Base-by-base conservation (phyloP, 2,888 invertebrate genomes). In the Protodeltote pygarga region DNA sequence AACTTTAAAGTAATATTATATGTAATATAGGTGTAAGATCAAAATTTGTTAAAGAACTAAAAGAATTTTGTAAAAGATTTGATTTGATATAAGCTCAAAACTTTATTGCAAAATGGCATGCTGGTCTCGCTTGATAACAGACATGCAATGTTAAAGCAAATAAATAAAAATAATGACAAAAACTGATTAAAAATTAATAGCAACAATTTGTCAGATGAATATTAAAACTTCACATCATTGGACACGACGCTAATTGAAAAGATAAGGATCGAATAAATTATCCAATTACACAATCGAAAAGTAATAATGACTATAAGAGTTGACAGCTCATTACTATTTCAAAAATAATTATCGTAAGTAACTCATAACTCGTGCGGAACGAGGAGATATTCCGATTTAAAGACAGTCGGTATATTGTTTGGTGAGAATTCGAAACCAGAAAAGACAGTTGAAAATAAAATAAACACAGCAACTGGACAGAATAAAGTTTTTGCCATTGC, bases 261-360 rank as follows among this genome's bases (percentile, higher is more conserved):
- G 81, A 84, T 84, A 83, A 79, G 63, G 73, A 83, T 83, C 83
- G 65, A 69, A 75, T 78, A 77, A 77, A 79, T 83, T 80, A 76
- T 75, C 70, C 83, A 83, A 83, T 85, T 82, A 82, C 66, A 75
- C 77, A 77, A 81, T 79, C 75, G 74, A 76, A 76, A 75, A 70
- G 54, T 66, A 53, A 65, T 78, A 81, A 82, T 77, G 73, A 74
- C 69, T 75, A 71, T 62, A 69, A 55, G 65, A 78, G 68, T 70
- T 78, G 81, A 79, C 79, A 72, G 74, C 72, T 79, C 75, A 79
- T 82, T 80, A 79, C 66, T 74, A 69, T 65, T 74, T 50, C 71
- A 80, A 75, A 75, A 61, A 65, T 17, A 34, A 57, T 37, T 72
- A 73, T 71, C 45, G 51, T 72, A 75, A 73, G 63, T n/a, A n/a